These are phyloP conservation scores for Raja brachyura DNA, from an alignment of 2,113 vertebrate species.

Conservation along the genomic window DNA sequence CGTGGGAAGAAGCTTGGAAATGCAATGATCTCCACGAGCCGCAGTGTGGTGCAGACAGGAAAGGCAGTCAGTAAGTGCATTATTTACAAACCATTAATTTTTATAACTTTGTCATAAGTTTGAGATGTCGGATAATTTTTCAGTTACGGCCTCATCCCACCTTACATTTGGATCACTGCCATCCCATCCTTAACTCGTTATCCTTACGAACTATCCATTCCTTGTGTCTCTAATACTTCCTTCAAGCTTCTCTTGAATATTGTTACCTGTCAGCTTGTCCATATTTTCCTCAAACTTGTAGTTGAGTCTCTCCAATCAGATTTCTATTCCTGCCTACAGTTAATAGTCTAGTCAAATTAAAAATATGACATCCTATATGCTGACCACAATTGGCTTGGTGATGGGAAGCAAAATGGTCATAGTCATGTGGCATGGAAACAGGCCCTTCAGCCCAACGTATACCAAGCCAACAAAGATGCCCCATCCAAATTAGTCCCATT, in stretches of 20 bases:
- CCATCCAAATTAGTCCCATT: too few species aligned
- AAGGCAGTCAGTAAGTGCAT: constrained; percentile 82
- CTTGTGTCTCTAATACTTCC: neutral
- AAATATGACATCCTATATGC: neutral
- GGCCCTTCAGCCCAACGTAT: too few species aligned
- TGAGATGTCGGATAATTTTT: neutral
- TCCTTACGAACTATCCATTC: neutral
- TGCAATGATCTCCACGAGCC: constrained; percentile 83
- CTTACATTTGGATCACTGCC: neutral
- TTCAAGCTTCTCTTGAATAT: neutral
- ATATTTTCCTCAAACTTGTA: neutral
- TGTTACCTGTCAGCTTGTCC: neutral
- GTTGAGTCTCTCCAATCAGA: too few species aligned
- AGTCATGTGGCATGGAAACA: too few species aligned
- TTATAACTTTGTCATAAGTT: neutral
- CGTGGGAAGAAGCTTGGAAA: constrained; percentile 91
- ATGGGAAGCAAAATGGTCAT: too few species aligned
- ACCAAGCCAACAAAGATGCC: too few species aligned
- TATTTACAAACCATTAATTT: neutral
- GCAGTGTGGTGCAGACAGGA: constrained; percentile 88
- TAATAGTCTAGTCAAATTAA: neutral
- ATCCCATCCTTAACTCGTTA: neutral
- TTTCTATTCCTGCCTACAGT: neutral
- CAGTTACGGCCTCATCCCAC: neutral
- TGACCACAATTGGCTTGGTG: neutral